phyloP scores from a whole-genome alignment of 2,113 vertebrate species.

The Dipodomys spectabilis region DNA sequence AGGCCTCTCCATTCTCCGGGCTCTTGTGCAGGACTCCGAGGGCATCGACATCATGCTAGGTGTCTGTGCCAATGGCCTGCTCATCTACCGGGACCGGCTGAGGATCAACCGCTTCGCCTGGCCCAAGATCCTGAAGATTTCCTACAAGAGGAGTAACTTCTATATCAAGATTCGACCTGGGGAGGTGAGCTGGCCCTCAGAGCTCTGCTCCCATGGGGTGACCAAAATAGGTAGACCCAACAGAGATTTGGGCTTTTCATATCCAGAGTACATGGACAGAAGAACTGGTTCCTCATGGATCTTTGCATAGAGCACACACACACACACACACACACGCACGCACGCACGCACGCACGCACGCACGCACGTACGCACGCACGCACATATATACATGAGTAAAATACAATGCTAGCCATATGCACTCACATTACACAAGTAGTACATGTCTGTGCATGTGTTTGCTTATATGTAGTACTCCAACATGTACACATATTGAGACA shows the following conservation, averaged over 20 bases:
- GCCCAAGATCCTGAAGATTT: constrained; percentile 99
- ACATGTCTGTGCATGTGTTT: background rate
- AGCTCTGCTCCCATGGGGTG: background rate
- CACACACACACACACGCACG: accelerated
- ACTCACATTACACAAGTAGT: background rate
- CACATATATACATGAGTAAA: background rate
- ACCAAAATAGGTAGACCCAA: background rate
- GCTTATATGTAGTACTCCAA: background rate
- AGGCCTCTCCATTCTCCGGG: background rate
- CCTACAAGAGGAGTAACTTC: constrained; percentile 99
- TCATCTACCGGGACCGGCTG: constrained; percentile 97
- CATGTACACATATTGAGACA: background rate
- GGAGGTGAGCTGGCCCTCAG: constrained; percentile 89
- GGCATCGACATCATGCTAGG: constrained; percentile 99
- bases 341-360: accelerated
- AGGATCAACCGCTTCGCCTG: constrained; percentile 99
- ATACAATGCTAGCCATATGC: background rate
- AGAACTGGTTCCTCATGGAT: background rate
- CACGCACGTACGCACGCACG: accelerated
- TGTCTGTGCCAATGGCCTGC: constrained; percentile 96
- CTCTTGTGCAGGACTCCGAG: constrained; percentile 93
- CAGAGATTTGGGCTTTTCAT: background rate
- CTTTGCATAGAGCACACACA: background rate
- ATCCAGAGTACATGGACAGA: background rate
- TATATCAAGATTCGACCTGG: constrained; percentile 99